phyloP scores from a whole-genome alignment of 2,797 vertebrate genomes.

The Pangasius macronema region DNA sequence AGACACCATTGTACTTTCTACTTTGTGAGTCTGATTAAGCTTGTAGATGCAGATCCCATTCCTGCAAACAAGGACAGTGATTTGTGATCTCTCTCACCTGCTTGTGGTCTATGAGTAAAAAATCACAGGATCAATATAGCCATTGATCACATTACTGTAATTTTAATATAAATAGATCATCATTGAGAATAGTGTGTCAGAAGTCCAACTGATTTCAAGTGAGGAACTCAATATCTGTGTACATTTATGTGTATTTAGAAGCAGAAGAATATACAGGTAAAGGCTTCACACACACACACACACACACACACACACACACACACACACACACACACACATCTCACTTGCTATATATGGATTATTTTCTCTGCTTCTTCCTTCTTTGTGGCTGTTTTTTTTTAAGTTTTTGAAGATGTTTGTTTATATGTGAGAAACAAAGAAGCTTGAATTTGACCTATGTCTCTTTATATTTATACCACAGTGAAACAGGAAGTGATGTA shows the following conservation, averaged over 20 bases:
- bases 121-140: background rate
- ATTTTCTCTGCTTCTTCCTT: background rate
- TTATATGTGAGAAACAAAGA: background rate
- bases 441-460: background rate
- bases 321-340: background rate
- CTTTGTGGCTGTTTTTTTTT: background rate
- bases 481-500: background rate
- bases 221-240: too few species aligned
- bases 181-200: background rate
- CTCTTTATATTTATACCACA: background rate
- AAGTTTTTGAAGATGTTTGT: background rate
- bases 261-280: background rate
- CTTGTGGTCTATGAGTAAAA: conserved; percentile 32
- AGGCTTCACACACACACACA: background rate
- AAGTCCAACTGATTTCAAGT: background rate
- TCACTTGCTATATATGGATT: background rate
- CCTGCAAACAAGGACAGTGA: conserved; percentile 34
- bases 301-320: too few species aligned
- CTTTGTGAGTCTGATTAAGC: conserved; percentile 34
- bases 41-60: conserved; percentile 48
- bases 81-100: conserved; percentile 56
- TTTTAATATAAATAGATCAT: background rate
- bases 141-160: background rate
- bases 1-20: conserved; percentile 72
- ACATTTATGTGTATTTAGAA: too few species aligned